Evolutionary conservation across 2,888 invertebrate species (phyloP), one percentile per base, ranked within the genome.

Genomic region (Eupithecia subumbrata): DNA sequence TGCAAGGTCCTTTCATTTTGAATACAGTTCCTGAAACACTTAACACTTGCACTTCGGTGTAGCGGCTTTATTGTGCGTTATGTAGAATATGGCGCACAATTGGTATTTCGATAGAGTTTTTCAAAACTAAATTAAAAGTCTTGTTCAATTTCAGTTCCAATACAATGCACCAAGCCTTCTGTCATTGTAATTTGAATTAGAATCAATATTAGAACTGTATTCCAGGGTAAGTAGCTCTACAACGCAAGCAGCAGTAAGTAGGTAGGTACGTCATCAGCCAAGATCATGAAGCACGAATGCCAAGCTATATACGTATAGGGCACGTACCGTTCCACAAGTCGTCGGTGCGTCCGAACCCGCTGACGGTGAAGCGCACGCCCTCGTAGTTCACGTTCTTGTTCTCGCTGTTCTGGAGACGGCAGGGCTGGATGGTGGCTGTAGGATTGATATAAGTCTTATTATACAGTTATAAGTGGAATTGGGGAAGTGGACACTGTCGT

Each of bases 341-440:
- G 43, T 90, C 89, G 11, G 91, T 92, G 25, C 86, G 84, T 12
- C 92, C 92, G 81, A 84, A 93, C 0, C 92, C 92, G 82, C 92
- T 93, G 81, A 91, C 92, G 4, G 86, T 86, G 34, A 93, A 71
- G 12, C 79, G 74, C 0, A 83, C 80, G 8, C 86, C 89, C 0
- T 80, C 78, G 85, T 91, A 92, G 78, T 87, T 85, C n/a, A 76
- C 77, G 81, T 90, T 87, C 83, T 82, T 90, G 72, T 85, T 82
- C 2, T 78, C 86, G 69, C 88, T 87, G 86, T 83, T 92, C 84
- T 91, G 91, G 14, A 93, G 86, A 12, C 92, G 89, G 79, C 85
- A 82, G 0, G 92, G 92, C 81, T 92, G 91, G 77, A 92, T 82
- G 77, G 77, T 82, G 0, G 80, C 92, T 92, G 85, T 1, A 74